Evolutionary conservation across 1,140 invertebrate genomes (phyloP).

Genomic region (Drosophila mojavensis): DNA sequence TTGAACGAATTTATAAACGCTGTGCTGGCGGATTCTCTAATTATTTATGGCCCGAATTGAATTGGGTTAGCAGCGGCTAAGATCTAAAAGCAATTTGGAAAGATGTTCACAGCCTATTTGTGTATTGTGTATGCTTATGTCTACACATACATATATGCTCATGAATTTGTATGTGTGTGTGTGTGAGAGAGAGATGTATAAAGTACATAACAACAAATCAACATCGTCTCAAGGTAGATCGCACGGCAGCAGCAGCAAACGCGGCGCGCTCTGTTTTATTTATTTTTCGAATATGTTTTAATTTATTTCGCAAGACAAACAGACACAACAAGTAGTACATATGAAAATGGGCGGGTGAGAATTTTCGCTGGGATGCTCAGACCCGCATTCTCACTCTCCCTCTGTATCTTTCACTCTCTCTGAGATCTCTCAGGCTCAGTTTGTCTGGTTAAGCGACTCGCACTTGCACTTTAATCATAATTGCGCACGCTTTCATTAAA

Average conservation of each 20-base stretch:
- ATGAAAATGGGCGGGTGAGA: background rate
- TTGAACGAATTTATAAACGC: constrained; percentile 27
- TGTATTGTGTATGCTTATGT: constrained; percentile 3
- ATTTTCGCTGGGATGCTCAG: constrained; percentile 10
- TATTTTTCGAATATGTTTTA: constrained; percentile 76
- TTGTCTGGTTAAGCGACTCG: constrained; percentile 40
- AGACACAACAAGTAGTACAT: constrained; percentile 12
- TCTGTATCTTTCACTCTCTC: background rate
- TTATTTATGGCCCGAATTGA: constrained; percentile 19
- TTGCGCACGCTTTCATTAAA: constrained; percentile 52
- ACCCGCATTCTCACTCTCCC: background rate
- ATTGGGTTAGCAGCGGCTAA: constrained; percentile 11
- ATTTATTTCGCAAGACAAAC: constrained; percentile 66
- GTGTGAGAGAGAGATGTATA: background rate
- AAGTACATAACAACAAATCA: constrained; percentile 41
- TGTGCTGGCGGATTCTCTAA: constrained; percentile 1
- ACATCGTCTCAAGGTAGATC: constrained; percentile 68
- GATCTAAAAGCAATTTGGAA: constrained; percentile 43
- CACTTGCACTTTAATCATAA: constrained; percentile 63
- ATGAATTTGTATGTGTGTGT: background rate
- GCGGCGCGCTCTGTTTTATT: constrained; percentile 54
- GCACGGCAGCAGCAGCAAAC: no score
- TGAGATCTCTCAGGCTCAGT: background rate
- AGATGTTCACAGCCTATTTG: constrained; percentile 36
- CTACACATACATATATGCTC: background rate